Evolutionary conservation across 2,888 invertebrate species (phyloP), one percentile per base, ranked within the genome.

Genomic region (Xestia rhomboidea): DNA sequence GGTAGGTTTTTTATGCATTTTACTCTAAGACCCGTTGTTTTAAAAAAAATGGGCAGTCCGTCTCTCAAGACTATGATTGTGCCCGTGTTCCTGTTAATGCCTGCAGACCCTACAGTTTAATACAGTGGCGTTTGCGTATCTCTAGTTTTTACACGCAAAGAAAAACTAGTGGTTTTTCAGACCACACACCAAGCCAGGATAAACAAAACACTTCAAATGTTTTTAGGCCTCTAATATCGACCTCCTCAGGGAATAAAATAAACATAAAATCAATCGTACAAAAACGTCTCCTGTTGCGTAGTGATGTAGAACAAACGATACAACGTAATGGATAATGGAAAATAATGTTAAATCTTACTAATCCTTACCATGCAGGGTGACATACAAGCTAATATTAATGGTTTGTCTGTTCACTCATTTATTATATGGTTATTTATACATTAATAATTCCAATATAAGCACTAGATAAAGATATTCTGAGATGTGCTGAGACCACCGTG

Each of bases 221-320:
- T 73, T 57, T 54, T 44, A 69, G 11, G 10, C 15, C 30, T 70
- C 44, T 67, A 68, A 79, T 68, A 75, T n/a, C 60, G 27, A 3
- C 30, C 30, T 68, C 60, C 13, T 34, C 34, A 38, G 60, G 38
- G 77, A 77, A 85, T 76, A 82, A 85, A 82, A 84, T 82, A 79
- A 79, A 68, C 80, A 82, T 85, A 77, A 85, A 75, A 69, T 76
- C 30, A 75, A 77, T 70, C 41, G 41, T 24, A 75, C 73, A 70
- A 77, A 79, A 79, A 84, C 68, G 54, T 72, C 63, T 60, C 68
- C 38, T 51, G 60, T 70, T 68, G 67, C 68, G 41, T 72, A 75
- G 78, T 68, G 68, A 86, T 77, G 68, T 63, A 77, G 64, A 82
- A 79, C 70, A 68, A 72, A 82, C 69, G 76, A 76, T 72, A 64